A percentile compares a stretch with the other conserved stretches of the same genome.
phyloP scores from a whole-genome alignment of 37 sponge, comb jelly and placozoan species.

The Dysidea cf. avara region DNA sequence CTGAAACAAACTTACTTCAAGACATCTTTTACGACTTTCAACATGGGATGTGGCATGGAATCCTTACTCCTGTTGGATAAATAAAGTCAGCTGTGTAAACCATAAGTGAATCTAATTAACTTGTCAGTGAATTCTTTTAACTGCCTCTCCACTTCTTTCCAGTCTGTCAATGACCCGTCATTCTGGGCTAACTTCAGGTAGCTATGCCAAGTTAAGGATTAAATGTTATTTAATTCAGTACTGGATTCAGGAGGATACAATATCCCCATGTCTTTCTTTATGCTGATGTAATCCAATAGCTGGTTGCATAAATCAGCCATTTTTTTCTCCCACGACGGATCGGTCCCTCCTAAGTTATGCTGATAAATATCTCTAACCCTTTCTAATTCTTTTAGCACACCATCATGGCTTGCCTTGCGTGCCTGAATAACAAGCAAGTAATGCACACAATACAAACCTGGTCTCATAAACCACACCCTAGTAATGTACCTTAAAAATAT shows the following conservation, averaged over 20 bases:
- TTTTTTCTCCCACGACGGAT: slow-evolving; percentile 60
- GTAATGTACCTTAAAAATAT: too few relatives aligned
- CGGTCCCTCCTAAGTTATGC: slow-evolving; percentile 50
- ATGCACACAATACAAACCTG: too few relatives aligned
- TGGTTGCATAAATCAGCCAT: slow-evolving; percentile 48
- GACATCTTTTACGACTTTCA: slow-evolving; percentile 37
- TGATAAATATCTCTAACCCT: slow-evolving; percentile 46
- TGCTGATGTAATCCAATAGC: slow-evolving; percentile 31
- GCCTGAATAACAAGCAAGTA: slow-evolving; percentile 7
- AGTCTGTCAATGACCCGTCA: slow-evolving; percentile 27
- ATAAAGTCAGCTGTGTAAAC: too few relatives aligned
- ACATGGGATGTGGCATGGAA: slow-evolving; percentile 41
- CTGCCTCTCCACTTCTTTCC: not conserved
- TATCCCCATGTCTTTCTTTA: slow-evolving; percentile 53
- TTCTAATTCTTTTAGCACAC: slow-evolving; percentile 31
- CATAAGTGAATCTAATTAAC: too few relatives aligned
- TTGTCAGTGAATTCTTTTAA: too few relatives aligned
- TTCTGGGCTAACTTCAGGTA: slow-evolving; percentile 35
- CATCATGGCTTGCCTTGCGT: slow-evolving; percentile 35
- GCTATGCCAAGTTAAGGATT: slow-evolving; percentile 8
- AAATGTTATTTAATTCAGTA: not conserved
- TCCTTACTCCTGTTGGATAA: slow-evolving; percentile 49
- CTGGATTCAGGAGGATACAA: slow-evolving; percentile 36
- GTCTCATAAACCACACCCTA: too few relatives aligned
- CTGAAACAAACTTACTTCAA: slow-evolving; percentile 25